Evolutionary conservation across 1,140 invertebrate genomes (phyloP).

Genomic region (Phortica variegata): DNA sequence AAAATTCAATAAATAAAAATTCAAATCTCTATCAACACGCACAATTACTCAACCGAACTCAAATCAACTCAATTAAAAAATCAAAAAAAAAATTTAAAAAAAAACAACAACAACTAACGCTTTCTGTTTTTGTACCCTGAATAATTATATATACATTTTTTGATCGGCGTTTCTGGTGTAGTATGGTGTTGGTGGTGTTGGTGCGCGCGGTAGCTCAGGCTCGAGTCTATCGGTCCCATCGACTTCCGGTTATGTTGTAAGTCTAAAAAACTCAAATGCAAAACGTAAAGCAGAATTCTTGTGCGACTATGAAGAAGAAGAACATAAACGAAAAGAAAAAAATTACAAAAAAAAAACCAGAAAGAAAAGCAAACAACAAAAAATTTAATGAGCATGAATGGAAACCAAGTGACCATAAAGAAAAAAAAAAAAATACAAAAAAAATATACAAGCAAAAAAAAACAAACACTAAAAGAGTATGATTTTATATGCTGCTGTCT

Average conservation of each 20-base stretch:
- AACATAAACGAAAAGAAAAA: constrained; percentile 11
- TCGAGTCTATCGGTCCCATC: constrained; percentile 76
- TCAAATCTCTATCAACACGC: too few species aligned
- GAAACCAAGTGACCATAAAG: constrained; percentile 7
- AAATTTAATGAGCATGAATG: constrained; percentile 27
- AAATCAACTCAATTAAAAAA: too few species aligned
- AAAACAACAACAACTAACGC: too few species aligned
- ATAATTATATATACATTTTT: too few species aligned
- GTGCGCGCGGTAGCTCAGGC: constrained; percentile 65
- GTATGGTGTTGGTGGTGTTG: constrained; percentile 6
- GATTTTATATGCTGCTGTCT: constrained; percentile 21
- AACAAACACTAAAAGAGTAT: constrained; percentile 7
- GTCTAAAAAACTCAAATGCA: constrained; percentile 54
- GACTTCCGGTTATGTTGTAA: constrained; percentile 65
- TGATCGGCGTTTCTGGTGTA: too few species aligned
- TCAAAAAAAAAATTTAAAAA: too few species aligned
- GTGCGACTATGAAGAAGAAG: constrained; percentile 8
- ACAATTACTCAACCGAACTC: too few species aligned
- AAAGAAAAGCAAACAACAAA: constrained; percentile 13
- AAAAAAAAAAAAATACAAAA: constrained; percentile 9
- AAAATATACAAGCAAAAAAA: constrained; percentile 12
- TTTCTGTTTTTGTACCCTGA: too few species aligned
- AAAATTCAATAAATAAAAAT: too few species aligned
- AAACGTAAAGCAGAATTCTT: constrained; percentile 12
- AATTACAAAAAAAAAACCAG: constrained; percentile 5